Conservation (phyloP, 2,888 invertebrate species). For the Adineta ricciae region DNA sequence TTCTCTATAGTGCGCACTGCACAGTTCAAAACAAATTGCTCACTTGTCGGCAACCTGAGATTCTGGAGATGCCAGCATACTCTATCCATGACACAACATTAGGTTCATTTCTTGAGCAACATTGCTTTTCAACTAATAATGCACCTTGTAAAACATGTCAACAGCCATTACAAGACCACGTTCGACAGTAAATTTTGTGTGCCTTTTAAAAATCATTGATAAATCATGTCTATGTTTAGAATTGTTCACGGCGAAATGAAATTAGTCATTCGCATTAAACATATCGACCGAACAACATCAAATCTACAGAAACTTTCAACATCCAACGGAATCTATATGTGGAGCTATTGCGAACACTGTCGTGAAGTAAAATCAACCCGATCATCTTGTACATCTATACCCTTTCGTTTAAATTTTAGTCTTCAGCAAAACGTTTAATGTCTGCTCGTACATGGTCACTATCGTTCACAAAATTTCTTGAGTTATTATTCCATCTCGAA, state of each 20-base stretch:
- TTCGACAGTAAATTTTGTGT: neutral
- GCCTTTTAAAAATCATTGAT: neutral
- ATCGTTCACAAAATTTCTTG: constrained; percentile 80
- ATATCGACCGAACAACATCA: neutral
- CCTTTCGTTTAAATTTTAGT: no score
- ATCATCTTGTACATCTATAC: no score
- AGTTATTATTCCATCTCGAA: constrained; percentile 68
- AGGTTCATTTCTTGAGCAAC: constrained; percentile 80
- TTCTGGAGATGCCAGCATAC: constrained; percentile 86
- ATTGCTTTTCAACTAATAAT: constrained; percentile 60
- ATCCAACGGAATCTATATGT: constrained; percentile 54
- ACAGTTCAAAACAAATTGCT: neutral
- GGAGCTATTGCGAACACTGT: constrained; percentile 68
- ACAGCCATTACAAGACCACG: constrained; percentile 1
- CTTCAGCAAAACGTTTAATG: constrained; percentile 59
- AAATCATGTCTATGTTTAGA: neutral
- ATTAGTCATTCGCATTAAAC: neutral
- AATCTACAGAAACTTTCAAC: constrained; percentile 37
- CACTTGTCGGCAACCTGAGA: constrained; percentile 53
- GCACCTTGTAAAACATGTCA: neutral
- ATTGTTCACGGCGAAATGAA: neutral
- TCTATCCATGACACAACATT: constrained; percentile 85
- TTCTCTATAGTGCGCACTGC: neutral
- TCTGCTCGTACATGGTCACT: constrained; percentile 68
- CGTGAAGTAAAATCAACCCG: constrained; percentile 44